phyloP scores from a whole-genome alignment of 53 echinoderm and acorn worm species.

The Henricia sp. region DNA sequence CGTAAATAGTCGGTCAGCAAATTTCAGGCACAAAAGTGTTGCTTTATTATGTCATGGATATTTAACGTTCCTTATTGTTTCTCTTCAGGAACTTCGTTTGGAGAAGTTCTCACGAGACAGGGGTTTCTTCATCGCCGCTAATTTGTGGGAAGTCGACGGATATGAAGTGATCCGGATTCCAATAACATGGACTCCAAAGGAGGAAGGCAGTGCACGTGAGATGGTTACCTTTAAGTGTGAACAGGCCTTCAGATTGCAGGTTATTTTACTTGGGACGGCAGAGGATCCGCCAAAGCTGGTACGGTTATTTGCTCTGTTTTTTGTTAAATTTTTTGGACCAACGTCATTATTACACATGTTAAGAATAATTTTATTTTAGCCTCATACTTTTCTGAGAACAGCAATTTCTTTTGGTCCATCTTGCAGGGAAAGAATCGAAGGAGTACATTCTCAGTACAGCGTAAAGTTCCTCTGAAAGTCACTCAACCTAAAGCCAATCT shows the following conservation, averaged over 20 bases:
- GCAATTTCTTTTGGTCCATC: neutral
- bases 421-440: constrained; percentile 6
- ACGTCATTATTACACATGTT: too few relatives aligned
- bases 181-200: constrained; percentile 87
- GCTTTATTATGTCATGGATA: too few relatives aligned
- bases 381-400: too few relatives aligned
- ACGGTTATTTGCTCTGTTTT: too few relatives aligned
- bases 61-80: neutral
- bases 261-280: constrained; percentile 88
- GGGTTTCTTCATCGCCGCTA: constrained; percentile 55
- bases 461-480: constrained; percentile 25
- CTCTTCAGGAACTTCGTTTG: constrained; percentile 68
- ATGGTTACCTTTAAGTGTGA: constrained; percentile 95
- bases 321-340: too few relatives aligned
- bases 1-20: too few relatives aligned
- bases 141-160: constrained; percentile 77
- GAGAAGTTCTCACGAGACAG: constrained; percentile 82
- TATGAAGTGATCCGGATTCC: constrained; percentile 68
- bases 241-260: constrained; percentile 86
- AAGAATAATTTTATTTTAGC: too few relatives aligned
- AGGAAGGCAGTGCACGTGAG: constrained; percentile 84
- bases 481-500: constrained; percentile 41
- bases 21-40: too few relatives aligned
- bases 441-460: constrained; percentile 42
- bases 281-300: constrained; percentile 57